phyloP scores from a whole-genome alignment of 2,113 vertebrate species.

The Morone chrysops region DNA sequence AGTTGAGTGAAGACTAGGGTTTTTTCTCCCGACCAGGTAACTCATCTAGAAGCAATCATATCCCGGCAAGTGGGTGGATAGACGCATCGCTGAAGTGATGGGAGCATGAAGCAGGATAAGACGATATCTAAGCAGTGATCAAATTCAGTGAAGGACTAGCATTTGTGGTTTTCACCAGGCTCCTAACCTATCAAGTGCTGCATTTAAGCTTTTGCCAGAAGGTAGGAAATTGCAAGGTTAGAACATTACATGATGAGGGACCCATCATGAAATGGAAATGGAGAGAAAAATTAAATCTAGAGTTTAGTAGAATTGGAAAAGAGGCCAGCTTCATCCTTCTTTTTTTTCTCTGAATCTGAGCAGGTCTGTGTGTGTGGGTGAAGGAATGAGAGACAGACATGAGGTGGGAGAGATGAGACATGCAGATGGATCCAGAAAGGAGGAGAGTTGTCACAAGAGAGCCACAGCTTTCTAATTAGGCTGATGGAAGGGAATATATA shows the following conservation, averaged over 20 bases:
- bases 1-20: not conserved
- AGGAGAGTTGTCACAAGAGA: conserved; percentile 26
- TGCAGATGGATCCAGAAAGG: conserved; percentile 48
- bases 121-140: conserved; percentile 41
- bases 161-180: conserved; percentile 34
- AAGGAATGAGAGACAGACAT: conserved; percentile 54
- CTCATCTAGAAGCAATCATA: conserved; percentile 28
- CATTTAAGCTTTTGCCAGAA: conserved; percentile 33
- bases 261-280: not conserved
- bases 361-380: conserved; percentile 68
- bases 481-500: conserved; percentile 6
- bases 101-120: conserved; percentile 23
- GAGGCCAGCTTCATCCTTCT: conserved; percentile 1
- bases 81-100: conserved; percentile 22
- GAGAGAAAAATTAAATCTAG: not conserved
- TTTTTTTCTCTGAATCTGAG: conserved; percentile 33
- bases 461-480: conserved; percentile 37
- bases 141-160: conserved; percentile 25
- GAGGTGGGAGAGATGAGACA: conserved; percentile 57
- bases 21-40: not conserved
- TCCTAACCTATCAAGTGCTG: conserved; percentile 38
- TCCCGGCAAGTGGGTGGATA: conserved; percentile 17
- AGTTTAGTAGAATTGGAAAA: conserved; percentile 3
- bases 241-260: not conserved
- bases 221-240: not conserved